Conservation (phyloP, 1,140 invertebrate genomes). For the Dinothrombium tinctorium region DNA sequence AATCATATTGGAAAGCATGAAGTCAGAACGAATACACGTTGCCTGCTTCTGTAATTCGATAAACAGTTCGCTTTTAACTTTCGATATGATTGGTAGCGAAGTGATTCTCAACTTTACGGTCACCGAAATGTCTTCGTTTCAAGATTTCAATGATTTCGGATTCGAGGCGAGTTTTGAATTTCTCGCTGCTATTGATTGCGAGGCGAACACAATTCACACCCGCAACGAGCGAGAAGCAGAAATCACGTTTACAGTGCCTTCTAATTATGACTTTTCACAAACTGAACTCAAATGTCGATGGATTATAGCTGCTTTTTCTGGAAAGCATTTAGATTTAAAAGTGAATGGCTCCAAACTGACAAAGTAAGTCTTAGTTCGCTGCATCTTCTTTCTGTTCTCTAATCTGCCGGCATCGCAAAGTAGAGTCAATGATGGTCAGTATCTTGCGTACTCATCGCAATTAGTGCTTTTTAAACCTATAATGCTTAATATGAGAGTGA, state of each 20-base stretch:
- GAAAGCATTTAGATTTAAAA: background rate
- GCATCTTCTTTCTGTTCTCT: too few species aligned
- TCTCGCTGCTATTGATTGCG: constrained; percentile 19
- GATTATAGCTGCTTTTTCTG: background rate
- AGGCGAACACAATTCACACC: background rate
- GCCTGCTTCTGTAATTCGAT: constrained; percentile 49
- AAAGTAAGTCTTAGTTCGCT: background rate
- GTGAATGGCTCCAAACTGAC: background rate
- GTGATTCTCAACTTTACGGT: constrained; percentile 57
- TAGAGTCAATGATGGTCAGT: too few species aligned
- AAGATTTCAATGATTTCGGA: constrained; percentile 54
- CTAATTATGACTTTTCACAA: background rate
- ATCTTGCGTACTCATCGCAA: too few species aligned
- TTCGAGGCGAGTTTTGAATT: constrained; percentile 65
- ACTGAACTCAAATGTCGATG: constrained; percentile 2
- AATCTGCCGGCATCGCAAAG: too few species aligned
- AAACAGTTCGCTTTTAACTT: constrained; percentile 34
- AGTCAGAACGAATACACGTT: constrained; percentile 24
- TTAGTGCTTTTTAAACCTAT: too few species aligned
- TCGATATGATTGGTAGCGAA: constrained; percentile 44
- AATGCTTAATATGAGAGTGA: too few species aligned
- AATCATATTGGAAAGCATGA: background rate
- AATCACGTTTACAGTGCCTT: constrained; percentile 1
- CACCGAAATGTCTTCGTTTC: constrained; percentile 47
- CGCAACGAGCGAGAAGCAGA: background rate